phyloP scores from a whole-genome alignment of 2,888 invertebrate genomes.

The Eristalis tenax region DNA sequence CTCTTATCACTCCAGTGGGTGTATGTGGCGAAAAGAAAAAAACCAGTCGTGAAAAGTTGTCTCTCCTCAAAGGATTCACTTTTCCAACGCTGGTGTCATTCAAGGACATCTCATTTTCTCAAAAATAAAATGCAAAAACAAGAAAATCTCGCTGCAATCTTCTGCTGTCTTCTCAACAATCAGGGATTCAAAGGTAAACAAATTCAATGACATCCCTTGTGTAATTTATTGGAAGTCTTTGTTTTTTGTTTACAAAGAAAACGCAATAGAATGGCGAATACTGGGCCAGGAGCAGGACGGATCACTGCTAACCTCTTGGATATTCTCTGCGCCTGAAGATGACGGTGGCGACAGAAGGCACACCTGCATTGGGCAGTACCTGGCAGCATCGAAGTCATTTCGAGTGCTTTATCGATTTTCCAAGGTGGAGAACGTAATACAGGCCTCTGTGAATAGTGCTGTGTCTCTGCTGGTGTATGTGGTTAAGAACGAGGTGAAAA shows the following conservation, averaged over 20 bases:
- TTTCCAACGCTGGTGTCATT: background rate
- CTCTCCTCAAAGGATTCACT: background rate
- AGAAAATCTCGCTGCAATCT: slow-evolving; percentile 81
- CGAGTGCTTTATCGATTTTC: slow-evolving; percentile 85
- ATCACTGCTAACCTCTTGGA: slow-evolving; percentile 87
- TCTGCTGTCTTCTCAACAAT: slow-evolving; percentile 79
- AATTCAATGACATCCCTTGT: slow-evolving; percentile 38
- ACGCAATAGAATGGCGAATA: slow-evolving; percentile 89
- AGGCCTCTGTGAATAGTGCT: slow-evolving; percentile 89
- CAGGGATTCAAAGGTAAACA: slow-evolving; percentile 78
- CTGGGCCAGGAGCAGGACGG: slow-evolving; percentile 91
- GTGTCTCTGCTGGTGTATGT: slow-evolving; percentile 87
- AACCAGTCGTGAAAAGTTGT: background rate
- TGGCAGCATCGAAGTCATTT: slow-evolving; percentile 84
- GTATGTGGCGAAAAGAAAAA: slow-evolving; percentile 14
- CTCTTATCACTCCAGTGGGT: background rate
- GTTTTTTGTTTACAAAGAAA: slow-evolving; percentile 81
- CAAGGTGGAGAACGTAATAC: slow-evolving; percentile 86
- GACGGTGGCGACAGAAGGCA: slow-evolving; percentile 76
- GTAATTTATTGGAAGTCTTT: background rate
- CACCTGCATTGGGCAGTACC: slow-evolving; percentile 84
- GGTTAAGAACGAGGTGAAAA: slow-evolving; percentile 82
- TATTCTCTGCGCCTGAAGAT: slow-evolving; percentile 74
- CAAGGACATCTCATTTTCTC: background rate
- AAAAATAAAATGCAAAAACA: slow-evolving; percentile 78